Conservation (phyloP, 1,140 invertebrate species). For the Drosophila bocqueti region DNA sequence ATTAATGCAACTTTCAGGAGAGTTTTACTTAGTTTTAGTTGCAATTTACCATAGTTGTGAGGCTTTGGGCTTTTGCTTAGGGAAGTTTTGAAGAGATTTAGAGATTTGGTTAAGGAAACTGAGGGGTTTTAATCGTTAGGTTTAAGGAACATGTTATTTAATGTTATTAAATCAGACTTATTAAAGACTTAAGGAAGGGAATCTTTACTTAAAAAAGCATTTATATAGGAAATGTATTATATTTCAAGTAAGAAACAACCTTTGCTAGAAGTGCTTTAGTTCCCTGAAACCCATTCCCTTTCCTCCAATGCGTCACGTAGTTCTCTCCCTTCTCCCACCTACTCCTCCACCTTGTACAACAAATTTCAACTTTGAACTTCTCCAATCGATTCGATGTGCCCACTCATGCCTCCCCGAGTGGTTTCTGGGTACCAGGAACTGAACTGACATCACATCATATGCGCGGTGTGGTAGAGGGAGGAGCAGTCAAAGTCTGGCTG, state of each 20-base stretch:
- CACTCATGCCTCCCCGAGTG: constrained; percentile 42
- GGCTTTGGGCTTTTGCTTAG: background rate
- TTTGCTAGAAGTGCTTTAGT: background rate
- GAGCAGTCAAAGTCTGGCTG: background rate
- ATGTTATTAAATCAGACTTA: background rate
- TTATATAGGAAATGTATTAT: too few species aligned
- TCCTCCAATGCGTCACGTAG: constrained; percentile 28
- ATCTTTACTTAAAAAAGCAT: too few species aligned
- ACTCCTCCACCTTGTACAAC: constrained; percentile 39
- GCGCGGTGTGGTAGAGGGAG: background rate
- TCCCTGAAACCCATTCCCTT: constrained; percentile 6
- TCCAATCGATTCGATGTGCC: constrained; percentile 52
- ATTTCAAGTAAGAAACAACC: background rate
- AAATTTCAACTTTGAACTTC: constrained; percentile 53
- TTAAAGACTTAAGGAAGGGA: too few species aligned
- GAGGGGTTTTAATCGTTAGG: too few species aligned
- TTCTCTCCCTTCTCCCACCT: background rate
- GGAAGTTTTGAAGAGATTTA: background rate
- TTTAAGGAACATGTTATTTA: background rate
- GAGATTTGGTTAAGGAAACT: background rate
- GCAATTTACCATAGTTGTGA: background rate
- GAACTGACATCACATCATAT: constrained; percentile 40
- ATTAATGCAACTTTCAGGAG: constrained; percentile 23
- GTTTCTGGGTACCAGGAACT: constrained; percentile 43
- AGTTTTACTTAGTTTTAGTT: background rate